phyloP scores from a whole-genome alignment of 2,113 vertebrate genomes.

The Thalassoma bifasciatum region DNA sequence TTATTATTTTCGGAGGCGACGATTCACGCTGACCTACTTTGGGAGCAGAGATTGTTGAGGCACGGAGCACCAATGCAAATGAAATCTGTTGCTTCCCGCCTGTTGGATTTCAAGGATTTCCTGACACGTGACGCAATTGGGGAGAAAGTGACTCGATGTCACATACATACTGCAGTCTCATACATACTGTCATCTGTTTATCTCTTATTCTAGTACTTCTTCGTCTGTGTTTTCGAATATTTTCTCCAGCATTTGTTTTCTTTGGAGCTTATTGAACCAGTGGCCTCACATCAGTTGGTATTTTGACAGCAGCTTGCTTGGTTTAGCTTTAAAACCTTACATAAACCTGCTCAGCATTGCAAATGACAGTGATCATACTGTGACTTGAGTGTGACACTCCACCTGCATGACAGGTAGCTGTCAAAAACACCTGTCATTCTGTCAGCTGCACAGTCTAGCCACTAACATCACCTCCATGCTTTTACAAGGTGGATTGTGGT shows the following conservation, averaged over 20 bases:
- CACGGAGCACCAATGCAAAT: constrained; percentile 65
- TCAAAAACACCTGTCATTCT: constrained; percentile 66
- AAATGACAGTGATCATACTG: constrained; percentile 70
- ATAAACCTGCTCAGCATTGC: constrained; percentile 64
- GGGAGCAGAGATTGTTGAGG: constrained; percentile 60
- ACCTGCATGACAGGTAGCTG: constrained; percentile 64
- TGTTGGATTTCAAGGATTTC: constrained; percentile 71
- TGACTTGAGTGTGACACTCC: constrained; percentile 51
- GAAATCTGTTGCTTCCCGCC: constrained; percentile 72
- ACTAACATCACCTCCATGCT: constrained; percentile 12
- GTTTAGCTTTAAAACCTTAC: constrained; percentile 39
- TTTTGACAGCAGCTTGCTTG: constrained; percentile 49
- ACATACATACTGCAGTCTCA: constrained; percentile 17
- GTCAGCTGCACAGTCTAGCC: constrained; percentile 49
- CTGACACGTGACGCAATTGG: constrained; percentile 57
- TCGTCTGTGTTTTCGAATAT: constrained; percentile 5
- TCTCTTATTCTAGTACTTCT: constrained; percentile 32
- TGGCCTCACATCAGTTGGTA: constrained; percentile 24
- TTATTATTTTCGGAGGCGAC: constrained; percentile 74
- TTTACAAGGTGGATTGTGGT: constrained; percentile 4
- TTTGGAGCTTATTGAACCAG: constrained; percentile 18
- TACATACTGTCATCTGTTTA: constrained; percentile 25
- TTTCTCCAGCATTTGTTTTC: constrained; percentile 30
- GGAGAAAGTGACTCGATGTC: constrained; percentile 2
- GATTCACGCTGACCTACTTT: constrained; percentile 74